These are phyloP conservation scores for Hexactinellida sp. DNA, from an alignment of 37 sponge, comb jelly and placozoan species.

Conservation along the genomic window DNA sequence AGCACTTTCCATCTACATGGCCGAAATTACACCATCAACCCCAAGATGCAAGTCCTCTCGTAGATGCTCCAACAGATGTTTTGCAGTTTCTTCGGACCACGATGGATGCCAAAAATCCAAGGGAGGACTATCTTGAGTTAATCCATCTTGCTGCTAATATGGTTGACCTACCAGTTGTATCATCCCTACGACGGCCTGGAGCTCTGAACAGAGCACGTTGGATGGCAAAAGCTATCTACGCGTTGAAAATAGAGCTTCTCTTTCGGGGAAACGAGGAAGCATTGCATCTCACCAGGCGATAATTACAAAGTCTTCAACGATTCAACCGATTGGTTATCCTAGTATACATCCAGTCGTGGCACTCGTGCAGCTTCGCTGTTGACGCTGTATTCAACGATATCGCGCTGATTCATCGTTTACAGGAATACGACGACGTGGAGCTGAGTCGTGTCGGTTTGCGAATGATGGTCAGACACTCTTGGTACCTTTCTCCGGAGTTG, in stretches of 20 bases:
- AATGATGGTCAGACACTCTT: constrained; percentile 15
- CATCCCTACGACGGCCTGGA: neutral
- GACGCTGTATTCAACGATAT: constrained; percentile 7
- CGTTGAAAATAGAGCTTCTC: constrained; percentile 13
- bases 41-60: neutral
- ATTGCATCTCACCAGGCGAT: neutral
- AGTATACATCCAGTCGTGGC: constrained; percentile 16
- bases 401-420: constrained; percentile 16
- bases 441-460: constrained; percentile 19
- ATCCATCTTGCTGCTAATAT: neutral
- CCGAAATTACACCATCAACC: neutral
- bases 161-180: neutral
- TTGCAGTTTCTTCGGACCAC: neutral
- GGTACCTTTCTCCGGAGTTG: constrained; percentile 18
- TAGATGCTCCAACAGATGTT: neutral
- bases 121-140: neutral
- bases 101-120: neutral
- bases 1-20: neutral
- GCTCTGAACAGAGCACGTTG: constrained; percentile 8
- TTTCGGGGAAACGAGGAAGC: constrained; percentile 18
- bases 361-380: constrained; percentile 13
- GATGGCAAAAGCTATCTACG: constrained; percentile 12
- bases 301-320: constrained; percentile 17
- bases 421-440: constrained; percentile 14
- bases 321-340: constrained; percentile 17